These are phyloP conservation scores for Bubo scandiacus DNA, from an alignment of 2,113 vertebrate species.

Conservation along the genomic window DNA sequence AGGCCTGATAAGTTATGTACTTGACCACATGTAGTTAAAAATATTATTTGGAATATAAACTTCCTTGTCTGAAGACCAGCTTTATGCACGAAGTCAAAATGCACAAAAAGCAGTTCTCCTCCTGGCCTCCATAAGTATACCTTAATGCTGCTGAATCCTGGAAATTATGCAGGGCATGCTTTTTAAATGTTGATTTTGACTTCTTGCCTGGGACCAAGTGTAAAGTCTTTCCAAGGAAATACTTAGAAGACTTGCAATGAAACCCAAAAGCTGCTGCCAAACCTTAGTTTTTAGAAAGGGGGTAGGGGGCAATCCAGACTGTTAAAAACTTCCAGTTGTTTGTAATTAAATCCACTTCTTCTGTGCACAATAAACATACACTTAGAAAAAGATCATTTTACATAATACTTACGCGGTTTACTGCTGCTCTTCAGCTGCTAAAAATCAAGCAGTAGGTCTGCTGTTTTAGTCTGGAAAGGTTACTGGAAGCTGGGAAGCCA, in stretches of 20 bases:
- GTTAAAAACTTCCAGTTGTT: slow-evolving; percentile 64
- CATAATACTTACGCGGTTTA: slow-evolving; percentile 50
- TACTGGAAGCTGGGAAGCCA: slow-evolving; percentile 38
- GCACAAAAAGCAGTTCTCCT: slow-evolving; percentile 56
- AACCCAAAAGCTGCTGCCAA: slow-evolving; percentile 61
- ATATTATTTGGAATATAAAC: slow-evolving; percentile 57
- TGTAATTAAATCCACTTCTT: slow-evolving; percentile 57
- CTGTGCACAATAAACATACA: slow-evolving; percentile 45
- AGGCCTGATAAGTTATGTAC: slow-evolving; percentile 25
- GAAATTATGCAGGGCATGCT: slow-evolving; percentile 57
- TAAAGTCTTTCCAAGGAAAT: slow-evolving; percentile 75
- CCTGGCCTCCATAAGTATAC: slow-evolving; percentile 18
- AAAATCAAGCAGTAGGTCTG: slow-evolving; percentile 8
- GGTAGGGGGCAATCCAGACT: slow-evolving; percentile 39
- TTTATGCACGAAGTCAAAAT: neutral
- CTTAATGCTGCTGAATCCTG: slow-evolving; percentile 48
- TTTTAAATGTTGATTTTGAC: slow-evolving; percentile 72
- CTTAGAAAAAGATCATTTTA: slow-evolving; percentile 59
- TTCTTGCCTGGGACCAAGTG: slow-evolving; percentile 72
- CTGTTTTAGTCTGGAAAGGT: slow-evolving; percentile 28
- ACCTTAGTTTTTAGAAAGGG: slow-evolving; percentile 41
- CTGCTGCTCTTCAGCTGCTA: slow-evolving; percentile 38
- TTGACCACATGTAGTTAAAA: slow-evolving; percentile 34
- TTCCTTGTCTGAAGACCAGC: slow-evolving; percentile 58
- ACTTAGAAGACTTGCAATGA: slow-evolving; percentile 67